A percentile compares a stretch with the other conserved stretches of the same genome.
Evolutionary conservation across 1,140 invertebrate species (phyloP).

Genomic region (Brachionus koreanus): DNA sequence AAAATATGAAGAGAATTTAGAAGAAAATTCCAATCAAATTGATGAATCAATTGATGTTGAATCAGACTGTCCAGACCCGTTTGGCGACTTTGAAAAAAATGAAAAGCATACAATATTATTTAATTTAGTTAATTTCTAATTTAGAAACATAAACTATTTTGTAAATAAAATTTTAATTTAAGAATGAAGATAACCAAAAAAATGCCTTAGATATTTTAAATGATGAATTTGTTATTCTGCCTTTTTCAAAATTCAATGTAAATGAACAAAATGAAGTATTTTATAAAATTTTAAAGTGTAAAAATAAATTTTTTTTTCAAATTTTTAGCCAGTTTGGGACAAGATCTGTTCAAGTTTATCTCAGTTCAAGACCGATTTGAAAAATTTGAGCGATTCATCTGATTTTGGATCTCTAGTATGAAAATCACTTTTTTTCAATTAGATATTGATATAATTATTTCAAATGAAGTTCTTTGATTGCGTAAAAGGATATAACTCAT

Average conservation of each 20-base stretch:
- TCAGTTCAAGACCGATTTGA: neutral
- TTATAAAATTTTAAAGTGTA: neutral
- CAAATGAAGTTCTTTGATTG: neutral
- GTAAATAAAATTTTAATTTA: neutral
- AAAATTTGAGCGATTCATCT: neutral
- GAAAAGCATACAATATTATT: neutral
- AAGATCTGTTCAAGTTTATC: neutral
- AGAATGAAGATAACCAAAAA: neutral
- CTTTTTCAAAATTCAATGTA: conserved; percentile 10
- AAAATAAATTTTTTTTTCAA: neutral
- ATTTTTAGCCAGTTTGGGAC: neutral
- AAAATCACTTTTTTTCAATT: neutral
- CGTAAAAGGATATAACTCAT: neutral
- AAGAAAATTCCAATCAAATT: neutral
- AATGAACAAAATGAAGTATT: neutral
- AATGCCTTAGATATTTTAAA: neutral
- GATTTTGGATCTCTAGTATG: neutral
- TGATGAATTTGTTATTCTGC: neutral
- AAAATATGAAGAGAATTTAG: neutral
- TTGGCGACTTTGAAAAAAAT: neutral
- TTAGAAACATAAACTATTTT: neutral
- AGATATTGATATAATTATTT: neutral
- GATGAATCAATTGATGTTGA: neutral
- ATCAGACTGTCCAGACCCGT: neutral
- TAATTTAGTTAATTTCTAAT: neutral